Evolutionary conservation across 2,113 vertebrate genomes (phyloP).

Genomic region (Passer domesticus): DNA sequence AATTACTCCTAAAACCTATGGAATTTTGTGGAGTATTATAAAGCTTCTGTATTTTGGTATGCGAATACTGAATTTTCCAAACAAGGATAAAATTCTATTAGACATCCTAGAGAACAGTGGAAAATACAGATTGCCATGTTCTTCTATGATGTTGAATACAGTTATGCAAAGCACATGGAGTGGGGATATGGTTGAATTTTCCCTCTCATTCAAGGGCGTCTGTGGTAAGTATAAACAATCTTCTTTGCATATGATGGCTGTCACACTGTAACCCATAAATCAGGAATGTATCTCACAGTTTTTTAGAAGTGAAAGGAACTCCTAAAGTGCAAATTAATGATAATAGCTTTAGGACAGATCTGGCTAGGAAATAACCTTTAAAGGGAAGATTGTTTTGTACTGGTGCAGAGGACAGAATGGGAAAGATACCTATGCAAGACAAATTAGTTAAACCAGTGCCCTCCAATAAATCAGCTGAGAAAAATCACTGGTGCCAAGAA

Average conservation of each 20-base stretch:
- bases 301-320: conserved; percentile 13
- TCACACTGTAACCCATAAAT: not conserved
- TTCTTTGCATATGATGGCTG: conserved; percentile 2
- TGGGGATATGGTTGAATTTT: not conserved
- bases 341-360: conserved; percentile 1
- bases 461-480: conserved; percentile 66
- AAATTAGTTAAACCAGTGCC: conserved; percentile 65
- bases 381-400: not conserved
- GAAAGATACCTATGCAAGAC: conserved; percentile 67
- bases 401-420: conserved; percentile 11
- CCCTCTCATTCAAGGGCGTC: not conserved
- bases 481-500: conserved; percentile 67
- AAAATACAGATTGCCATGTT: not conserved
- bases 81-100: not conserved
- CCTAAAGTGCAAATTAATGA: conserved; percentile 16
- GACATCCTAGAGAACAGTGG: not conserved
- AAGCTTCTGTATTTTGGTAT: not conserved
- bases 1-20: not conserved
- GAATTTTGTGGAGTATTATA: not conserved
- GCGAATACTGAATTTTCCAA: not conserved
- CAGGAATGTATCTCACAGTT: not conserved
- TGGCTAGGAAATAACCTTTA: conserved; percentile 28
- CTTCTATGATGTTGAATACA: not conserved
- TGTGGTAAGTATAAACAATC: conserved; percentile 32
- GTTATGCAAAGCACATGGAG: not conserved